phyloP scores from a whole-genome alignment of 2,797 vertebrate species.

The Erpetoichthys calabaricus region DNA sequence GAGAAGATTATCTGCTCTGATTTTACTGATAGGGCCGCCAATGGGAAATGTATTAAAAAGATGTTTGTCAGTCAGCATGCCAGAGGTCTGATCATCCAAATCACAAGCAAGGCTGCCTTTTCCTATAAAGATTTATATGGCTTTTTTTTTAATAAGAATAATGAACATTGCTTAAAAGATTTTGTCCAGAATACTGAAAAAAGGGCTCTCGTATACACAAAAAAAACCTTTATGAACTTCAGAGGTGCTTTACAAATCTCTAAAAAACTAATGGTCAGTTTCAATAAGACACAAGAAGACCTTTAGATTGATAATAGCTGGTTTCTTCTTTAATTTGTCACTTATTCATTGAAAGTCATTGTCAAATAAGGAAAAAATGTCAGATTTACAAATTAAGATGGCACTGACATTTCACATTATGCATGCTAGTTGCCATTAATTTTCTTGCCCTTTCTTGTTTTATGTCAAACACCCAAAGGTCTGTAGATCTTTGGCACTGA shows the following conservation, averaged over 20 bases:
- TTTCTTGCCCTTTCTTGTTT: too few relatives aligned
- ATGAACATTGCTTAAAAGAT: conserved; percentile 16
- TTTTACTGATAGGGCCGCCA: conserved; percentile 12
- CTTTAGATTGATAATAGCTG: too few relatives aligned
- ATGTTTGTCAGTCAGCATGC: conserved; percentile 6
- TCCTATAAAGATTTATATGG: conserved; percentile 7
- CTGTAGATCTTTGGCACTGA: too few relatives aligned
- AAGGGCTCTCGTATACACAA: conserved; percentile 8
- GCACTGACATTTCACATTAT: too few relatives aligned
- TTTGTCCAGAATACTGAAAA: conserved; percentile 19
- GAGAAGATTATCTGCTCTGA: conserved; percentile 12
- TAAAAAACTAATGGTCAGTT: conserved; percentile 1
- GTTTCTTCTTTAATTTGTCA: too few relatives aligned
- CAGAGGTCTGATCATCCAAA: conserved; percentile 15
- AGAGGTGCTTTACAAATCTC: conserved; percentile 13
- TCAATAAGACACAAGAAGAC: too few relatives aligned
- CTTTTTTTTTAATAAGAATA: conserved; percentile 21
- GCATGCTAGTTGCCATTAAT: too few relatives aligned
- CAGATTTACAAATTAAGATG: too few relatives aligned
- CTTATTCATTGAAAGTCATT: too few relatives aligned
- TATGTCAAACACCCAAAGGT: too few relatives aligned
- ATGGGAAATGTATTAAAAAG: conserved; percentile 15
- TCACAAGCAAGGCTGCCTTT: conserved; percentile 9
- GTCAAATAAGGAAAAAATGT: too few relatives aligned
- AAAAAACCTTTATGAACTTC: conserved; percentile 14